These are phyloP conservation scores for Dynastes grantii DNA, from an alignment of 2,888 invertebrate species.

Conservation along the genomic window DNA sequence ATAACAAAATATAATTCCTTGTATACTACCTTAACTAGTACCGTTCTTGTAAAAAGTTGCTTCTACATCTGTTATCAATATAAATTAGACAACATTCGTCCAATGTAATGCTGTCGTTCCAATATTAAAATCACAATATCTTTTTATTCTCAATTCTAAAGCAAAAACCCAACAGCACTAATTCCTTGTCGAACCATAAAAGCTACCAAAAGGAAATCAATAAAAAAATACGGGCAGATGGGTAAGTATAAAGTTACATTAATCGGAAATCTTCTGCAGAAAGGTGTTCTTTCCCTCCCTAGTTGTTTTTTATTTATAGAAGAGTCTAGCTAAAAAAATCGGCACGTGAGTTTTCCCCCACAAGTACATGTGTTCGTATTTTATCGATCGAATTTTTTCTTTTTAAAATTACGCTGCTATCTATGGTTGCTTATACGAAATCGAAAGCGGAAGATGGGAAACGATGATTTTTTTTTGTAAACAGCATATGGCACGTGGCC, in stretches of 20 bases:
- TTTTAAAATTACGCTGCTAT: slow-evolving; percentile 23
- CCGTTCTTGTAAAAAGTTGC: no score
- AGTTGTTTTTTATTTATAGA: slow-evolving; percentile 34
- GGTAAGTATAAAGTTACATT: slow-evolving; percentile 43
- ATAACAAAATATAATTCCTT: no score
- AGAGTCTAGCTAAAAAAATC: slow-evolving; percentile 43
- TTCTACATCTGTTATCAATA: no score
- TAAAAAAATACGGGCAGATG: slow-evolving; percentile 45
- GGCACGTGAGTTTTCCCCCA: slow-evolving; percentile 48
- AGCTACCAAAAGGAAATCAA: slow-evolving; percentile 25
- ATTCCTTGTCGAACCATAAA: not conserved
- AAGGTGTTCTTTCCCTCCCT: slow-evolving; percentile 33
- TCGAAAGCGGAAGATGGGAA: slow-evolving; percentile 45
- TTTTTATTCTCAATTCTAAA: no score
- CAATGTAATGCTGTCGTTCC: no score
- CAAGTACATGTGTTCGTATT: slow-evolving; percentile 20
- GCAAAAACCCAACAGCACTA: not conserved
- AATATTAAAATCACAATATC: no score
- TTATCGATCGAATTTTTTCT: slow-evolving; percentile 24
- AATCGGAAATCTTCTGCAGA: slow-evolving; percentile 46
- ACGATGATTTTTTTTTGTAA: slow-evolving; percentile 24
- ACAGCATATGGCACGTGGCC: slow-evolving; percentile 48
- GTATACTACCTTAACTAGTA: no score
- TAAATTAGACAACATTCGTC: no score
- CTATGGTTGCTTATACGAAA: slow-evolving; percentile 39